Base-by-base conservation (phyloP, 2,888 invertebrate genomes). In the Cosmia pyralina region DNA sequence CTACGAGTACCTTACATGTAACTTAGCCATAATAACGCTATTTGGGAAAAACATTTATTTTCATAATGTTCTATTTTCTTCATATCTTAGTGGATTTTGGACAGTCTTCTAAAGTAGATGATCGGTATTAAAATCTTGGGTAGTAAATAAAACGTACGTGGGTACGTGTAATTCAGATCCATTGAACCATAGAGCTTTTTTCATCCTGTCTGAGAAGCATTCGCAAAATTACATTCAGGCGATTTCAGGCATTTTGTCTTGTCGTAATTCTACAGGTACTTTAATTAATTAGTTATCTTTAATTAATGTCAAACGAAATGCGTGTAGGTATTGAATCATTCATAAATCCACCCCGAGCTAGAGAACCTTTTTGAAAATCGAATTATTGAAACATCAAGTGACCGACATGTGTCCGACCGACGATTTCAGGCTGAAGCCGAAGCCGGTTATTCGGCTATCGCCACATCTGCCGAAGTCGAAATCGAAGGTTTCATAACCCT, bases 221-320 rank as follows among this genome's bases (percentile, higher is more conserved):
- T 55, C 15, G 28, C 46, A 46, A 55, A 62, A 55, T 59, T 46
- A 55, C 38, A 46, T 72, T 72, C 19, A 22, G 8, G 10, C 22
- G 19, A 46, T 46, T 59, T 59, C 11, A 44, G 34, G 19, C 15
- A n/a, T 38, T 28, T 19, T 57, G 28, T 22, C 28, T 41, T 41
- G 28, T 44, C 19, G 15, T 22, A 15, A 46, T 38, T 44, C 22
- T 59, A 4, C 19, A 34, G 5, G 38, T 38, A 69, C 13, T 38
- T 70, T 46, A 72, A 72, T 72, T 53, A 72, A 72, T 72, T 59
- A 41, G 44, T 46, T 53, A 22, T 48, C 8, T 72, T 52, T 71
- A 11, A 41, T 48, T 15, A 10, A 46, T 57, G n/a, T 41, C 38
- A 11, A 41, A 68, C 41, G 13, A 19, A 15, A 59, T 41, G 0